phyloP scores from a whole-genome alignment of 2,113 vertebrate species.

The Abramis brama region DNA sequence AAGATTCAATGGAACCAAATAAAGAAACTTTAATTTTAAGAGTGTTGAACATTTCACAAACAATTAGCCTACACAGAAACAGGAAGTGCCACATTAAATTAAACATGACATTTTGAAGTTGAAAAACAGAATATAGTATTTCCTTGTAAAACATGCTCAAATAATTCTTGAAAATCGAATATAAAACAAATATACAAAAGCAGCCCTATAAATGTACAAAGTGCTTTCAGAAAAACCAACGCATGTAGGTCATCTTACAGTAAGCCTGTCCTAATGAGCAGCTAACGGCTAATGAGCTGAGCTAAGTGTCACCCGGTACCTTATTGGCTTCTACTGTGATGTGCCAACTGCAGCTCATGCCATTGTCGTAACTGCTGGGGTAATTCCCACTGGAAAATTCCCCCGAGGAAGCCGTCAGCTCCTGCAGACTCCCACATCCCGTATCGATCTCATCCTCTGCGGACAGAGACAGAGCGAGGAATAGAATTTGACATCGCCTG shows the following conservation, averaged over 20 bases:
- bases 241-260: slow-evolving; percentile 3
- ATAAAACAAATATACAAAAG: background rate
- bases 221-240: background rate
- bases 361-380: slow-evolving; percentile 72
- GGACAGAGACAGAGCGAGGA: background rate
- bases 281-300: background rate
- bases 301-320: slow-evolving; percentile 62
- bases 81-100: no score
- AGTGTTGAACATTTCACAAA: no score
- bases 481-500: slow-evolving; percentile 20
- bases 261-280: background rate
- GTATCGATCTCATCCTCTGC: slow-evolving; percentile 49
- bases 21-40: no score
- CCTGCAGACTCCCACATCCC: slow-evolving; percentile 66
- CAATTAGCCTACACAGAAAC: no score
- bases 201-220: background rate
- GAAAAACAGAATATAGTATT: no score
- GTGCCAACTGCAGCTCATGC: slow-evolving; percentile 73
- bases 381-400: slow-evolving; percentile 75
- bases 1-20: no score
- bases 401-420: slow-evolving; percentile 69
- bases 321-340: slow-evolving; percentile 76
- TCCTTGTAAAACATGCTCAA: no score
- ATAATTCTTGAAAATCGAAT: background rate
- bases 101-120: no score